Evolutionary conservation across 2,888 invertebrate species (phyloP), one percentile per base, ranked within the genome.

Genomic region (Unio delphinus): DNA sequence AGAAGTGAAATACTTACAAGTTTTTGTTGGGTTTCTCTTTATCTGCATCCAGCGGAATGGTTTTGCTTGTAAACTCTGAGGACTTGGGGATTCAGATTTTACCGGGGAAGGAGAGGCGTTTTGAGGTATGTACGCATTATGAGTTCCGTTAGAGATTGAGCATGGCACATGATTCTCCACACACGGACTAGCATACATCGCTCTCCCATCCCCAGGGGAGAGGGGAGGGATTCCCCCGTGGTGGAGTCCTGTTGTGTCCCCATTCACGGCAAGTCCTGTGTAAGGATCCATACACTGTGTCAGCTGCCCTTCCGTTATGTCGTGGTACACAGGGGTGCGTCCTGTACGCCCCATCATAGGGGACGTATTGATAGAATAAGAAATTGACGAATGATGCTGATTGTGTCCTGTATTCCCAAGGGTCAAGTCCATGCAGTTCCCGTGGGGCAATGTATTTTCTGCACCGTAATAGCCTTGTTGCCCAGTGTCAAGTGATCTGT

Each of bases 41-140:
- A 98, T 95, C 92, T 98, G 97, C 98, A 98, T 98, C 98, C 98
- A 98, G 90, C 98, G 97, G 91, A 98, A 98, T 0, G 97, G 86
- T 75, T 86, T 86, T 54, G 78, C 77, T 71, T 81, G 81, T 60
- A 84, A 73, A 65, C 73, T 80, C 68, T 82, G 82, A 30, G 77
- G 80, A 45, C 76, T 79, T n/a, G 82, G 80, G 60, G 79, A 79
- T 67, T 86, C 86, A 34, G 82, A 78, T 71, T 86, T 86, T 61
- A 84, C 78, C 34, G 82, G 84, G 58, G 84, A 80, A 20, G 83
- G 76, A n/a, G 83, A 76, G 54, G 79, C 74, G 65, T 76, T 80
- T 62, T 80, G 79, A 28, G 73, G 68, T 69, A 79, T 73, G 66
- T 76, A 76, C 65, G 75, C 75, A 64, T 73, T 78, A 68, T 80